Conservation (phyloP, 1,140 invertebrate species). For the Drosophila triauraria region DNA sequence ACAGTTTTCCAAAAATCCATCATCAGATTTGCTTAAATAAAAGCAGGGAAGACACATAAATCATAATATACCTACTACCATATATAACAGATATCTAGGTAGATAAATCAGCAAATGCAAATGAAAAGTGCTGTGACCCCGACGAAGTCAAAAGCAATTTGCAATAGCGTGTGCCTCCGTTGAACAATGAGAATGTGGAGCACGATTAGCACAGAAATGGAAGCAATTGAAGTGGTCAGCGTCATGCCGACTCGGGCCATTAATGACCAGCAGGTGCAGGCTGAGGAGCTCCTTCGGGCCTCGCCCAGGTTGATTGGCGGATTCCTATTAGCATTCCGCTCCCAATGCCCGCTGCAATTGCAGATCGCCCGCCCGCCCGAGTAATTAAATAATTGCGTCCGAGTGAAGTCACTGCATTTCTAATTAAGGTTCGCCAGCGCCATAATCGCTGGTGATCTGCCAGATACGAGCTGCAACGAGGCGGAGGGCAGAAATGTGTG, state of each 20-base stretch:
- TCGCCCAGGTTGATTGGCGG: conserved; percentile 46
- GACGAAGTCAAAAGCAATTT: conserved; percentile 17
- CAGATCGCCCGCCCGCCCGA: conserved; percentile 35
- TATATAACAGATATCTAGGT: not conserved
- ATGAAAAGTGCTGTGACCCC: conserved; percentile 25
- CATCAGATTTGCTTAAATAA: not conserved
- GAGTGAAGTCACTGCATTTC: conserved; percentile 61
- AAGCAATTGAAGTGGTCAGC: conserved; percentile 4
- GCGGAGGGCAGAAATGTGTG: conserved; percentile 24
- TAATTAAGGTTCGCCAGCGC: conserved; percentile 62
- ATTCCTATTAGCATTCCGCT: conserved; percentile 22
- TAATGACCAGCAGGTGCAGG: conserved; percentile 41
- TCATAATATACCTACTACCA: not conserved
- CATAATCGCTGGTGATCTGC: conserved; percentile 45
- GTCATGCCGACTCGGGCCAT: conserved; percentile 12
- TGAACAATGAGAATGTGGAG: conserved; percentile 36
- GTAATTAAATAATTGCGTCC: conserved; percentile 75
- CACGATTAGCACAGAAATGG: conserved; percentile 35
- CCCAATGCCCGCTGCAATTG: conserved; percentile 32
- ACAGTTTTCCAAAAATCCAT: no score
- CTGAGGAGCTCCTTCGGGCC: conserved; percentile 15
- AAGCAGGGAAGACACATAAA: not conserved
- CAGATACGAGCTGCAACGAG: conserved; percentile 21
- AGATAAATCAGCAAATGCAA: conserved; percentile 9
- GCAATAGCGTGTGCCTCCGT: conserved; percentile 49